These are phyloP conservation scores for Dromas ardeola DNA, from an alignment of 2,113 vertebrate species.

Conservation along the genomic window DNA sequence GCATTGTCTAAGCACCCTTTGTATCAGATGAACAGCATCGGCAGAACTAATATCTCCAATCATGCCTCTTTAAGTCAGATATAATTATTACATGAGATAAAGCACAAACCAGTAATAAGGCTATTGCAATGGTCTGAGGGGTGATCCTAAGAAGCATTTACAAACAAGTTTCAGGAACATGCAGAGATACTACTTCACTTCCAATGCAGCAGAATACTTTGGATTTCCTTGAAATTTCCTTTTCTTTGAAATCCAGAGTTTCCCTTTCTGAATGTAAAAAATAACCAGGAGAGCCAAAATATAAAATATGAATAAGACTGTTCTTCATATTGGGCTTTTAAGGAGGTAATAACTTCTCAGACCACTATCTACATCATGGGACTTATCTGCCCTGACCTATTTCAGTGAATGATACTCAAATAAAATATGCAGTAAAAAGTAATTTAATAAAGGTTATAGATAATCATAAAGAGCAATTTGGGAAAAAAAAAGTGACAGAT, in stretches of 20 bases:
- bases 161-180: not conserved
- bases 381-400: not conserved
- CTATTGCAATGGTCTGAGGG: not conserved
- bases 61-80: not conserved
- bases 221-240: not conserved
- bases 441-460: not conserved
- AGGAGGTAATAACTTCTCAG: not conserved
- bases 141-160: not conserved
- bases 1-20: not conserved
- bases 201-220: not conserved
- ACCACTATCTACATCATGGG: not conserved
- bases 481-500: not conserved
- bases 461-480: not conserved
- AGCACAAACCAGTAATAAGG: not conserved
- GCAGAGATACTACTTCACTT: not conserved
- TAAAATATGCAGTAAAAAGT: not conserved
- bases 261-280: not conserved
- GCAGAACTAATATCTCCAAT: not conserved
- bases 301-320: not conserved
- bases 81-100: not conserved
- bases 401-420: not conserved
- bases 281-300: not conserved
- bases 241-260: not conserved
- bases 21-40: not conserved
- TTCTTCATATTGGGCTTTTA: not conserved